phyloP scores from a whole-genome alignment of 30 jellyfish, hydroid and myxozoan species.

The Morbakka virulenta region DNA sequence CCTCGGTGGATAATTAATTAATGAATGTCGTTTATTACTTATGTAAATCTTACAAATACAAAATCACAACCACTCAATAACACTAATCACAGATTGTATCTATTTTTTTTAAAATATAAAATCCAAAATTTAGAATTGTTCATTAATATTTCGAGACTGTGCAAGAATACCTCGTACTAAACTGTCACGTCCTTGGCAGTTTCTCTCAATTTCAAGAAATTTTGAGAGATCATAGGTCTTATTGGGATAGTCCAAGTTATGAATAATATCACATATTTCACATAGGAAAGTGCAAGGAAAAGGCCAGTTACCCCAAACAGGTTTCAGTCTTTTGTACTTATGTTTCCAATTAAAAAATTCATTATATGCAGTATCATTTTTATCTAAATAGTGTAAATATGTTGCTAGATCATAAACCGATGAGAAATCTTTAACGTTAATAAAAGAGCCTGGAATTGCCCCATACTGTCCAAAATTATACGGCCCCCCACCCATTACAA shows the following conservation, averaged over 20 bases:
- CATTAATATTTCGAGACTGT: too few relatives aligned
- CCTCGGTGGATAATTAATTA: too few relatives aligned
- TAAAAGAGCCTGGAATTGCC: slow-evolving; percentile 51
- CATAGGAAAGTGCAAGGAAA: slow-evolving; percentile 19
- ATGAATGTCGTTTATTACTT: too few relatives aligned
- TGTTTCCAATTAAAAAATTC: slow-evolving; percentile 57
- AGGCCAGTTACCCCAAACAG: slow-evolving; percentile 26
- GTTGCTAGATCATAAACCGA: slow-evolving; percentile 38
- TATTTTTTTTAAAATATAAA: too few relatives aligned
- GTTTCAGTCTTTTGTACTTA: not conserved
- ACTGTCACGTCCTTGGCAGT: not conserved
- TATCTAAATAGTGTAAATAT: slow-evolving; percentile 10
- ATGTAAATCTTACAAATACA: too few relatives aligned
- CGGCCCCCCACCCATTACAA: slow-evolving; percentile 65
- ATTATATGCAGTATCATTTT: slow-evolving; percentile 48
- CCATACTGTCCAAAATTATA: slow-evolving; percentile 20
- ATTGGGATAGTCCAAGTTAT: not conserved
- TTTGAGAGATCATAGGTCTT: slow-evolving; percentile 18
- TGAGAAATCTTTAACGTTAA: slow-evolving; percentile 18
- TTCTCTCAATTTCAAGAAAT: not conserved
- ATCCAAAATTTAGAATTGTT: too few relatives aligned
- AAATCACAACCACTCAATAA: too few relatives aligned
- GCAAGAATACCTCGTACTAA: too few relatives aligned
- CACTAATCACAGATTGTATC: too few relatives aligned
- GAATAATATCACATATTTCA: slow-evolving; percentile 15